phyloP scores from a whole-genome alignment of 2,113 vertebrate genomes.

The Vidua chalybeata region DNA sequence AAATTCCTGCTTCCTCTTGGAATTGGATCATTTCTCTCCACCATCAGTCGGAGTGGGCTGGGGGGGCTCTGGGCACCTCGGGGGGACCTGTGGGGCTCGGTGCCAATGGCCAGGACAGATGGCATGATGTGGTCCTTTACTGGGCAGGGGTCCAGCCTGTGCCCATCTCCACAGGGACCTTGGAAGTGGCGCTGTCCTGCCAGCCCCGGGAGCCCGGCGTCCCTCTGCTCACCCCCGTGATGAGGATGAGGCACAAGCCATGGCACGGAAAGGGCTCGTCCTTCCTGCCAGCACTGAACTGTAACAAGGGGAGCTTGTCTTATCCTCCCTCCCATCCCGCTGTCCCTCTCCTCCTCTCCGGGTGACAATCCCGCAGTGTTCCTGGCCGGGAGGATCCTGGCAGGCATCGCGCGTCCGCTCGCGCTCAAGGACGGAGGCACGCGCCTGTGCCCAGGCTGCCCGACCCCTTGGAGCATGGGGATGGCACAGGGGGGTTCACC shows the following conservation, averaged over 20 bases:
- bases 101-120: not conserved
- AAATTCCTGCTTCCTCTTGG: rapidly evolving
- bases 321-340: not conserved
- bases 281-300: not conserved
- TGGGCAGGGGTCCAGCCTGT: not conserved
- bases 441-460: not conserved
- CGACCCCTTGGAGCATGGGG: not conserved
- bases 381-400: not conserved
- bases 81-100: rapidly evolving
- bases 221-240: rapidly evolving
- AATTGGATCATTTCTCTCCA: not conserved
- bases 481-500: not conserved
- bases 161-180: not conserved
- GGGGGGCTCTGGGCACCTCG: not conserved
- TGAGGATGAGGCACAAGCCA: not conserved
- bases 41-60: rapidly evolving
- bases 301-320: not conserved
- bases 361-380: not conserved
- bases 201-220: rapidly evolving
- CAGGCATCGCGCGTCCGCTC: not conserved
- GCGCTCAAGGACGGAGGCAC: not conserved
- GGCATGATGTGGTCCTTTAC: not conserved
- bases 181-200: not conserved
- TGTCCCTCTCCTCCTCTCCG: not conserved
- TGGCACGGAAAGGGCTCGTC: not conserved